Base-by-base conservation (phyloP, 2,888 invertebrate genomes). In the Halocaridina rubra region DNA sequence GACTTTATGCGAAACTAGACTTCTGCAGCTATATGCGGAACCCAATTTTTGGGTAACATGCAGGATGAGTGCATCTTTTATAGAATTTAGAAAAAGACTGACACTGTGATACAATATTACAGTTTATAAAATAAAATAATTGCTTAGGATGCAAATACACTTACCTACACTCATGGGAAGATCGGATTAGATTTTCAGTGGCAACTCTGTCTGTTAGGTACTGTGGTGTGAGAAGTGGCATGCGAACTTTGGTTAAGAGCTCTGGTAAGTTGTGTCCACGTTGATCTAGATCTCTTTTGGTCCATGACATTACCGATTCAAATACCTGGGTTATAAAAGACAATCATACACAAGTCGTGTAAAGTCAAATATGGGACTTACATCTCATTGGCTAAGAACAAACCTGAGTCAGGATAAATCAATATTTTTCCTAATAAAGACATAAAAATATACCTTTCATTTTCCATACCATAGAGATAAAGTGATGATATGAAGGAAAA, bases 231-330 rank as follows among this genome's bases (percentile, higher is more conserved):
- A 97, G 92, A 61, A 97, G 91, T 0, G 97, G 96, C 90, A 97
- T 92, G 33, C 97, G 93, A 0, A 97, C 95, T 89, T 94, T 92
- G 7, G 95, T 92, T 88, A 97, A 91, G 24, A 97, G 92, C 89
- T 94, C 93, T 0, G 96, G 94, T 85, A 96, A 91, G 89, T 93
- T 90, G 7, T 92, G 90, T 39, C 93, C 91, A 76, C 96, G 92
- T 22, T 91, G 91, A 2, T 93, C 93, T 46, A 92, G 91, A 64
- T 94, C 93, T 88, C 93, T 93, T 90, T 95, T 95, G 5, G 93
- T 93, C 97, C 97, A 97, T 69, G 93, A 91, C 93, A 96, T 94
- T 59, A 95, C 94, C 1, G 96, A 95, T 90, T 96, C 95, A 91
- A 96, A 97, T 39, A 97, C 95, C 91, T 93, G 89, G 16, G 29